A percentile compares a stretch with the other conserved stretches of the same genome.
Evolutionary conservation across 2,797 vertebrate species (phyloP).

Genomic region (Zalophus californianus): DNA sequence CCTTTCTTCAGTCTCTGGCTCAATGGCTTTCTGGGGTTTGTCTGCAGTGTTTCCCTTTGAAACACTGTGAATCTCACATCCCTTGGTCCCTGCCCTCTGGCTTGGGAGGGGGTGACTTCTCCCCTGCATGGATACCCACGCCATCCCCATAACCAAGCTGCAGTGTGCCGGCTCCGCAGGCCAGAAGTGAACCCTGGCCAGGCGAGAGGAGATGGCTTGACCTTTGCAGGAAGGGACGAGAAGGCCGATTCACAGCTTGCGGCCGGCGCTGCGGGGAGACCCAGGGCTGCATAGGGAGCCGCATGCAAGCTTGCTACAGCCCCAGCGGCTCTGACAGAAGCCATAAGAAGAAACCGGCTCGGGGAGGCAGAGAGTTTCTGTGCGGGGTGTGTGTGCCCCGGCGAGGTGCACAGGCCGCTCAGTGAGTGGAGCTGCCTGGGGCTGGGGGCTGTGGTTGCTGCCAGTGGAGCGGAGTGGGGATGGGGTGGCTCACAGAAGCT

Average conservation of each 20-base stretch:
- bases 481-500: neutral
- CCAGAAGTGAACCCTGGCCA: constrained; percentile 26
- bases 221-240: constrained; percentile 74
- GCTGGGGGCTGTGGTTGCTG: neutral
- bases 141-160: neutral
- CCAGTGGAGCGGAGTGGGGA: neutral
- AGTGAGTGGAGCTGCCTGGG: neutral
- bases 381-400: neutral
- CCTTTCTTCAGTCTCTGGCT: neutral
- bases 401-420: neutral
- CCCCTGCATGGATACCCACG: neutral
- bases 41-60: neutral
- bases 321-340: constrained; percentile 64
- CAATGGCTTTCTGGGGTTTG: neutral
- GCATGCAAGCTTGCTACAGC: neutral
- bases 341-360: constrained; percentile 84
- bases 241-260: constrained; percentile 81
- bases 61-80: neutral
- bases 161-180: neutral
- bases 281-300: constrained; percentile 77
- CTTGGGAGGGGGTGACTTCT: neutral
- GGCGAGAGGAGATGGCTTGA: constrained; percentile 70
- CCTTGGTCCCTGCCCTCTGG: neutral
- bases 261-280: constrained; percentile 68
- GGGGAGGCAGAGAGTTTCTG: constrained; percentile 61